Evolutionary conservation across 2,888 invertebrate genomes (phyloP).

Genomic region (Sussaba pulchella): DNA sequence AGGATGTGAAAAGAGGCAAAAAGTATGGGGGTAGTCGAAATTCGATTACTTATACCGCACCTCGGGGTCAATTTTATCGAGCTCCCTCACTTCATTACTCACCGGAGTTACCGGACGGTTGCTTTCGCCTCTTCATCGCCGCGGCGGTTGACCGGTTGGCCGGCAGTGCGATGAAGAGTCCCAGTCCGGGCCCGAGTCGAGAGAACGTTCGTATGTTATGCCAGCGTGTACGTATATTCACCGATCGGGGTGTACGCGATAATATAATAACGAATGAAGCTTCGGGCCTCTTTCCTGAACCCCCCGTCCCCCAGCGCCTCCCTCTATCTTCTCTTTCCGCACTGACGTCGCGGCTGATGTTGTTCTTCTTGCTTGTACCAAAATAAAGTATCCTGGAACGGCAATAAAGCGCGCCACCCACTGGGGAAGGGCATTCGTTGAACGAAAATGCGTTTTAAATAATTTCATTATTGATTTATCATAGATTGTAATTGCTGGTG

Average conservation of each 20-base stretch:
- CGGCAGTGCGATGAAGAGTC: not conserved
- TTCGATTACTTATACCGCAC: constrained; percentile 68
- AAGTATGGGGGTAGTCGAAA: constrained; percentile 66
- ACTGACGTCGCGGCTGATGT: constrained; percentile 7
- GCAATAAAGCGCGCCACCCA: constrained; percentile 50
- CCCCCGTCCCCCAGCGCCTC: not conserved
- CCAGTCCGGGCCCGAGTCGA: constrained; percentile 10
- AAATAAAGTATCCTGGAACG: constrained; percentile 54
- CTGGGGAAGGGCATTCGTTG: constrained; percentile 9
- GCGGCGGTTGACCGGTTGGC: constrained; percentile 1
- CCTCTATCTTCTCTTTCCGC: constrained; percentile 29
- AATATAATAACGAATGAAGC: constrained; percentile 63
- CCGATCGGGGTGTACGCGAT: constrained; percentile 57
- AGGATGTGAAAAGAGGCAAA: not conserved
- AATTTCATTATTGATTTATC: too few species aligned
- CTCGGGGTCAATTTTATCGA: constrained; percentile 67
- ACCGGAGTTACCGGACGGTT: constrained; percentile 50
- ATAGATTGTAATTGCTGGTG: too few species aligned
- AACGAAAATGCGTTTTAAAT: too few species aligned
- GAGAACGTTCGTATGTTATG: constrained; percentile 46
- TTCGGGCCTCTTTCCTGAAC: constrained; percentile 42
- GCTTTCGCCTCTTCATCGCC: constrained; percentile 62
- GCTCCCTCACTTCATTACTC: constrained; percentile 67
- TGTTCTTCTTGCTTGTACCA: constrained; percentile 31
- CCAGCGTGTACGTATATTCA: constrained; percentile 46